Evolutionary conservation across 2,797 vertebrate genomes (phyloP).

Genomic region (Carduelis carduelis): DNA sequence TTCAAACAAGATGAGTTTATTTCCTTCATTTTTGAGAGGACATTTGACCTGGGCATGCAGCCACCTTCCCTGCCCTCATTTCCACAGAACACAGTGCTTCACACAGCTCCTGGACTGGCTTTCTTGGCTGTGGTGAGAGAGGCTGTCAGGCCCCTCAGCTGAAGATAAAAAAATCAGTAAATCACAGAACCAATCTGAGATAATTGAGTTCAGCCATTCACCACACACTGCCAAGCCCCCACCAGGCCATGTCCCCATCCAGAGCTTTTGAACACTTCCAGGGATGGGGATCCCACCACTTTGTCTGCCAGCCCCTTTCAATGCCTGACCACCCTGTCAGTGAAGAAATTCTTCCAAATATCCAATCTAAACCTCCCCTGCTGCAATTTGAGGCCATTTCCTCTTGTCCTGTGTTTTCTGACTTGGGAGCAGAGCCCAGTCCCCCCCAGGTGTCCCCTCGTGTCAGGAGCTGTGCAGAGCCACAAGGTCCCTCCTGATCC

Average conservation of each 20-base stretch:
- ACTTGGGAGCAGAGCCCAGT: not conserved
- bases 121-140: not conserved
- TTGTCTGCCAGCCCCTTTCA: not conserved
- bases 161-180: not conserved
- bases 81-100: not conserved
- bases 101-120: not conserved
- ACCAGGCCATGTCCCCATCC: not conserved
- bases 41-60: not conserved
- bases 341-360: not conserved
- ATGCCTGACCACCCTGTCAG: not conserved
- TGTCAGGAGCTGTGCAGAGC: not conserved
- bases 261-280: not conserved
- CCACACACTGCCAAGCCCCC: not conserved
- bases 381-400: not conserved
- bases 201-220: not conserved
- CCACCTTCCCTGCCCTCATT: not conserved
- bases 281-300: not conserved
- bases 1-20: not conserved
- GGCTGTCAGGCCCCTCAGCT: not conserved
- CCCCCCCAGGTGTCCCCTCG: not conserved
- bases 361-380: not conserved
- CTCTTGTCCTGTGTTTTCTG: rapidly evolving
- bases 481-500: not conserved
- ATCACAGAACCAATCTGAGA: not conserved
- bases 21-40: not conserved